Conservation (phyloP, 2,113 vertebrate genomes). For the Toxotes jaculatrix region DNA sequence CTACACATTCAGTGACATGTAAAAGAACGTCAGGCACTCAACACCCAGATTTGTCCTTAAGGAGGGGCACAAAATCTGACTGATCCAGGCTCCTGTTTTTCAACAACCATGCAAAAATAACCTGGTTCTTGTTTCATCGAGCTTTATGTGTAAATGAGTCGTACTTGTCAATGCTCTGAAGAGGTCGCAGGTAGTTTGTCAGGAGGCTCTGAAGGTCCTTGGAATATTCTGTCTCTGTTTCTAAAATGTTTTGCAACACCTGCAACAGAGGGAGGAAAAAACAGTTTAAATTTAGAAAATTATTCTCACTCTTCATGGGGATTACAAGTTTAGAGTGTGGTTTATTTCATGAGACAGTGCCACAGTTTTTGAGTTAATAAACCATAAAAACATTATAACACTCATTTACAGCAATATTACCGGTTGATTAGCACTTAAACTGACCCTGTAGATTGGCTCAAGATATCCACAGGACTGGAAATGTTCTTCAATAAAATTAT, state of each 20-base stretch:
- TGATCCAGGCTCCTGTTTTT: background rate
- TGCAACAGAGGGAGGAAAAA: constrained; percentile 70
- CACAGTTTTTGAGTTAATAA: background rate
- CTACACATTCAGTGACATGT: background rate
- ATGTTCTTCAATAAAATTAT: too few species aligned
- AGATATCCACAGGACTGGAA: too few species aligned
- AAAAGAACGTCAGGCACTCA: background rate
- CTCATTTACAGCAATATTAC: background rate
- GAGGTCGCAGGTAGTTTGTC: constrained; percentile 92
- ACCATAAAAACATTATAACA: background rate
- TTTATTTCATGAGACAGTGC: background rate
- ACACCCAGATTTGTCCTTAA: background rate
- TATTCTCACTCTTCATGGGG: background rate
- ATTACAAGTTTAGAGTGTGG: background rate
- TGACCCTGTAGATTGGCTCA: background rate
- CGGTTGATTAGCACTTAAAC: background rate
- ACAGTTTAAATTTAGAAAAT: background rate
- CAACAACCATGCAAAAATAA: background rate
- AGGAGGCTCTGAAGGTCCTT: constrained; percentile 96
- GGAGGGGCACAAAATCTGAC: background rate
- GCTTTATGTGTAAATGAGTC: constrained; percentile 44
- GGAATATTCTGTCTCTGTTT: constrained; percentile 98
- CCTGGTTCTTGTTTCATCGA: background rate
- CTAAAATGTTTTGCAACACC: constrained; percentile 99
- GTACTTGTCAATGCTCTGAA: constrained; percentile 96